Conservation (phyloP, 2,113 vertebrate species). For the Rhineura floridana region DNA sequence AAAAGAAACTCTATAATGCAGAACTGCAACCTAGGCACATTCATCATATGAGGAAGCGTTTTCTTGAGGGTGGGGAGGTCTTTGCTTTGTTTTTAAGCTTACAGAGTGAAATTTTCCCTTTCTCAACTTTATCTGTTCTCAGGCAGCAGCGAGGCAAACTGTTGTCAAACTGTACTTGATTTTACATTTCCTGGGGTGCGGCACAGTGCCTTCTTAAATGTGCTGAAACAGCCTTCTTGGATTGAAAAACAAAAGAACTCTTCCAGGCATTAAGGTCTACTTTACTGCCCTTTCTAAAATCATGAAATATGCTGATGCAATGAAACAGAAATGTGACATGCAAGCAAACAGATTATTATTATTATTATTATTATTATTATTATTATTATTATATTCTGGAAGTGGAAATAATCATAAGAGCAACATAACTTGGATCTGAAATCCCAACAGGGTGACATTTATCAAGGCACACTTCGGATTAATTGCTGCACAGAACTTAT, state of each 20-base stretch:
- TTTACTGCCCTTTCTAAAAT: neutral
- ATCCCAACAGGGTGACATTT: constrained; percentile 43
- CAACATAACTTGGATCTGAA: constrained; percentile 38
- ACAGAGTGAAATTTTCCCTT: constrained; percentile 14
- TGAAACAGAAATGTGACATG: constrained; percentile 24
- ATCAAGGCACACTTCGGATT: constrained; percentile 51
- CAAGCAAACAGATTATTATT: constrained; percentile 51
- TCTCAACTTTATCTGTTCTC: constrained; percentile 63
- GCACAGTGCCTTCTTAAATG: neutral
- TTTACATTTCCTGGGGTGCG: constrained; percentile 32
- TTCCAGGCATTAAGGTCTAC: neutral
- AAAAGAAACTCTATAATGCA: constrained; percentile 20
- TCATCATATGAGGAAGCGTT: constrained; percentile 27
- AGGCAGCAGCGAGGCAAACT: constrained; percentile 15
- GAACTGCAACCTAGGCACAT: constrained; percentile 28
- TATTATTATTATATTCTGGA: neutral
- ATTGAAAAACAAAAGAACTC: constrained; percentile 22
- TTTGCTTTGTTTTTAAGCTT: neutral
- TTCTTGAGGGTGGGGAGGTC: neutral
- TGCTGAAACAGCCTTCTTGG: neutral
- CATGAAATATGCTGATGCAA: neutral
- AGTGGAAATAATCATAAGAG: neutral
- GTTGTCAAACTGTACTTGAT: constrained; percentile 25
- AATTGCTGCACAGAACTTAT: constrained; percentile 61
- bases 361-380: neutral